phyloP scores from a whole-genome alignment of 2,888 invertebrate genomes.

The Pseudeuparius sepicola region DNA sequence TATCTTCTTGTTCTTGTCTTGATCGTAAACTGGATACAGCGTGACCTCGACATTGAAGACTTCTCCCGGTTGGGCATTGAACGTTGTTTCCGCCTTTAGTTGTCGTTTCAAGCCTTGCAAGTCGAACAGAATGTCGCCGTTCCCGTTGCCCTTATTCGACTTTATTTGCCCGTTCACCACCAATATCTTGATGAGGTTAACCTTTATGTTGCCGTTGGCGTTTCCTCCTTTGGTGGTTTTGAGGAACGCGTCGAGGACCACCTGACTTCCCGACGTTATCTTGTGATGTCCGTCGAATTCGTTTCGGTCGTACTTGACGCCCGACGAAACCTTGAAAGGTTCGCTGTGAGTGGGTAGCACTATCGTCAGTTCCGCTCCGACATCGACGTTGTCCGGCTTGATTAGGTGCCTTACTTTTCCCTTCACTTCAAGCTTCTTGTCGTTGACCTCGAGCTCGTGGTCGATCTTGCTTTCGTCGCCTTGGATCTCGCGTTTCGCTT shows the following conservation, averaged over 20 bases:
- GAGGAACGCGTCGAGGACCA: slow-evolving; percentile 47
- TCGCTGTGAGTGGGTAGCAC: slow-evolving; percentile 47
- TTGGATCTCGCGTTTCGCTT: slow-evolving; percentile 47
- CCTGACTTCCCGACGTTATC: slow-evolving; percentile 41
- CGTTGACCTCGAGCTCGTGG: slow-evolving; percentile 48
- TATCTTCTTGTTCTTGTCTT: slow-evolving; percentile 58
- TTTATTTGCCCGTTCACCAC: slow-evolving; percentile 54
- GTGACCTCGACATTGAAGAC: slow-evolving; percentile 52
- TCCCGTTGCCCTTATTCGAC: slow-evolving; percentile 55
- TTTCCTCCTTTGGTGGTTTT: slow-evolving; percentile 40
- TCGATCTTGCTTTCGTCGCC: slow-evolving; percentile 51
- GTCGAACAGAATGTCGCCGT: slow-evolving; percentile 47
- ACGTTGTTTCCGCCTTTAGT: slow-evolving; percentile 51
- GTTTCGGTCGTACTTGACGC: slow-evolving; percentile 24
- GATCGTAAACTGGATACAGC: slow-evolving; percentile 57
- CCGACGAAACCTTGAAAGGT: slow-evolving; percentile 39
- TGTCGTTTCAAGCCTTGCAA: slow-evolving; percentile 50
- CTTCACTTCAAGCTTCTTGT: slow-evolving; percentile 52
- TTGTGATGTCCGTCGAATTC: slow-evolving; percentile 45
- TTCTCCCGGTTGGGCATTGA: slow-evolving; percentile 49
- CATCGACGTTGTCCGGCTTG: slow-evolving; percentile 45
- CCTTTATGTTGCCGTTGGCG: slow-evolving; percentile 44
- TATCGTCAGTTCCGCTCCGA: slow-evolving; percentile 47
- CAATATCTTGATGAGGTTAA: slow-evolving; percentile 51
- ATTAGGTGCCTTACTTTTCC: slow-evolving; percentile 48